A percentile compares a stretch with the other conserved stretches of the same genome.
phyloP scores from a whole-genome alignment of 1,140 invertebrate species.

The Venturia canescens region DNA sequence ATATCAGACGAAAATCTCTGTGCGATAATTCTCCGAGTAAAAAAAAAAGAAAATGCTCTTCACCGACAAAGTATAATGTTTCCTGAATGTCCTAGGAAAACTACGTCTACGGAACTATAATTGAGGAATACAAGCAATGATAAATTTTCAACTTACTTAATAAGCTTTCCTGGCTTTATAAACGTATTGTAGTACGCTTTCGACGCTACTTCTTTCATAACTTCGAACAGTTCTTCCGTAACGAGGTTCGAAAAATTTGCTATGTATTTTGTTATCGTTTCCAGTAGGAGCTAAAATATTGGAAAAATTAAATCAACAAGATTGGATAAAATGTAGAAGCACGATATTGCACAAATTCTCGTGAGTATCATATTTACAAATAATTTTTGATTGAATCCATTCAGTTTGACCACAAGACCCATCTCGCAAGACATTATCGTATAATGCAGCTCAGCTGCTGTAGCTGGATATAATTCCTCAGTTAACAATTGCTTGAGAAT shows the following conservation, averaged over 20 bases:
- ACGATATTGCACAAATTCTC: constrained; percentile 8
- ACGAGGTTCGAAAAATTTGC: constrained; percentile 75
- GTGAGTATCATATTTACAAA: constrained; percentile 76
- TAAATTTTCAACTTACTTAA: constrained; percentile 76
- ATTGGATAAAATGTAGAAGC: neutral
- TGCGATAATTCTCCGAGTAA: no score
- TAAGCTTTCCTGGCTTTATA: constrained; percentile 83
- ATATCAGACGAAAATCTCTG: no score
- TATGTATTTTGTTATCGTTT: constrained; percentile 81
- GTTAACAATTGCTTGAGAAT: constrained; percentile 80
- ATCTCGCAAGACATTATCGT: constrained; percentile 79
- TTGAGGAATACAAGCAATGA: no score
- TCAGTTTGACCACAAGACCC: constrained; percentile 84
- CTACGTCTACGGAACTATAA: no score
- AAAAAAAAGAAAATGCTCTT: no score
- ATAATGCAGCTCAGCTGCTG: constrained; percentile 84
- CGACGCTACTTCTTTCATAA: constrained; percentile 82
- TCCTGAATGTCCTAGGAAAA: no score
- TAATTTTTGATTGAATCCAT: constrained; percentile 88
- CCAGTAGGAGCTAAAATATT: constrained; percentile 80
- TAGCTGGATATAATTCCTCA: constrained; percentile 88
- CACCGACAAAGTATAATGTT: no score
- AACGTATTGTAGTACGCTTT: constrained; percentile 86
- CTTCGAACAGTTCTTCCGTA: constrained; percentile 80
- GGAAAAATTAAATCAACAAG: constrained; percentile 48